Evolutionary conservation across 2,797 vertebrate species (phyloP).

Genomic region (Tokudaia tokunoshimensis): DNA sequence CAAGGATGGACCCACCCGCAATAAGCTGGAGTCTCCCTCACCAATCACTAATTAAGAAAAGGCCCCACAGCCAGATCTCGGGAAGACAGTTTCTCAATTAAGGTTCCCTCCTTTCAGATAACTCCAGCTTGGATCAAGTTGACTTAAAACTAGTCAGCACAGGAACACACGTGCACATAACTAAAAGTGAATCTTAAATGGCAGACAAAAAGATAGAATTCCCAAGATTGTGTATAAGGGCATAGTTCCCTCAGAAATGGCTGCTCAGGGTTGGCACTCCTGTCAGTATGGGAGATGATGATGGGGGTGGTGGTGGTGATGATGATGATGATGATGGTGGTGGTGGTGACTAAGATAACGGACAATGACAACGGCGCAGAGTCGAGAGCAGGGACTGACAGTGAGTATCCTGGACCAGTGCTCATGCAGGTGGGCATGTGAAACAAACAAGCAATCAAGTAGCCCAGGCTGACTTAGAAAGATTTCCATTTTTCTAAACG

Average conservation of each 20-base stretch:
- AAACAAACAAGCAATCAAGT: background rate
- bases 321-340: too few species aligned
- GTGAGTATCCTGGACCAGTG: background rate
- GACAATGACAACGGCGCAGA: background rate
- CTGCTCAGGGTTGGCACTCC: background rate
- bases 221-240: background rate
- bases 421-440: background rate
- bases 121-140: background rate
- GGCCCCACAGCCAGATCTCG: background rate
- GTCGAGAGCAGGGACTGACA: background rate
- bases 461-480: constrained; percentile 2
- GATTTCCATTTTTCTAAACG: constrained; percentile 6
- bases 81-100: background rate
- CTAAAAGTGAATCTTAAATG: background rate
- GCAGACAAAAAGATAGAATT: background rate
- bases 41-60: background rate
- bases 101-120: background rate
- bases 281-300: background rate
- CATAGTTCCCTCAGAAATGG: background rate
- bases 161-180: fast-evolving
- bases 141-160: background rate
- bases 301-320: background rate
- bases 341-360: too few species aligned
- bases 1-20: background rate
- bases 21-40: too few species aligned